A percentile compares a stretch with the other conserved stretches of the same genome.
These are phyloP conservation scores for Drosophila mayri DNA, from an alignment of 1,140 invertebrate species.

Conservation along the genomic window DNA sequence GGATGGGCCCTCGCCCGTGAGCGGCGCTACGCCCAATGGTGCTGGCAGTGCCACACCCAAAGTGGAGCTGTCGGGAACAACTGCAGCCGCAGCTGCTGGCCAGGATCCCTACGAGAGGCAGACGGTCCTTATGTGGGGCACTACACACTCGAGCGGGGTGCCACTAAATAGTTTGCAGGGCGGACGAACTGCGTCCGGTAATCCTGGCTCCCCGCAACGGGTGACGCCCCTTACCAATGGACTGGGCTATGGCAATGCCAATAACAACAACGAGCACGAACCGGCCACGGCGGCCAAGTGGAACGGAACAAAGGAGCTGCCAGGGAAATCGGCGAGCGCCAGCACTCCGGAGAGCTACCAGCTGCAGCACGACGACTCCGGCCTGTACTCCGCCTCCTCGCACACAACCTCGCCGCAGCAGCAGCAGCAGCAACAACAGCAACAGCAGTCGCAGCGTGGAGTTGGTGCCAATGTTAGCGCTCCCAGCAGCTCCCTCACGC, in stretches of 20 bases:
- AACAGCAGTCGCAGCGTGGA: conserved; percentile 59
- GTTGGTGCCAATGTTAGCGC: conserved; percentile 68
- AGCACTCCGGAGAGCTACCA: conserved; percentile 76
- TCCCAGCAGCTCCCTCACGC: conserved; percentile 55
- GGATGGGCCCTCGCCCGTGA: conserved; percentile 77
- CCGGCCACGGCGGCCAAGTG: conserved; percentile 65
- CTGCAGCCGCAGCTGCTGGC: conserved; percentile 12
- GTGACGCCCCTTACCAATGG: conserved; percentile 73
- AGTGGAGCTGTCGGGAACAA: conserved; percentile 76
- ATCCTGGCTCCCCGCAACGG: conserved; percentile 74
- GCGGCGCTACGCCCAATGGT: conserved; percentile 58
- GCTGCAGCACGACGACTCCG: conserved; percentile 81
- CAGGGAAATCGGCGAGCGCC: conserved; percentile 62
- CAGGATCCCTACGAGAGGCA: conserved; percentile 88
- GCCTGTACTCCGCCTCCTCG: conserved; percentile 78
- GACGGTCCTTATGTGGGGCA: conserved; percentile 95
- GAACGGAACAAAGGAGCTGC: conserved; percentile 73
- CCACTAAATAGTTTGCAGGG: conserved; percentile 62
- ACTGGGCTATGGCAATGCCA: conserved; percentile 58
- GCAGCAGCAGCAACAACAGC: conserved; percentile 60
- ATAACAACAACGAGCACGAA: conserved; percentile 69
- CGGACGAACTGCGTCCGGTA: conserved; percentile 64
- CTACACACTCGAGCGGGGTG: conserved; percentile 83
- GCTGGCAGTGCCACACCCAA: conserved; percentile 83
- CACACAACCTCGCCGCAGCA: conserved; percentile 81